A percentile compares a stretch with the other conserved stretches of the same genome.
Conservation (phyloP, 2,888 invertebrate species). For the Blastobasis lacticolella region DNA sequence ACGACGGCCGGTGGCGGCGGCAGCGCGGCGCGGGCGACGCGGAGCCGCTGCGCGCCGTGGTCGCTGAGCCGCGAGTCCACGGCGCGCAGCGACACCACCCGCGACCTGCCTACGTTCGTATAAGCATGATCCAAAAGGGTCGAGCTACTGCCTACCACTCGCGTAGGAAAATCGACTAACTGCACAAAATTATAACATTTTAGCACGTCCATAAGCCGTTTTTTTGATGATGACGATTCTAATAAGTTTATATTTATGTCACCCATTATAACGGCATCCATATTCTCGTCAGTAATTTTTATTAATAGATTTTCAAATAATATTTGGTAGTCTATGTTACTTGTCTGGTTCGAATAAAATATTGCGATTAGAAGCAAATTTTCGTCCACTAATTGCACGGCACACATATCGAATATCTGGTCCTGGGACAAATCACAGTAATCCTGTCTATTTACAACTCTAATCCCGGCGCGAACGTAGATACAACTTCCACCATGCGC, state of each 20-base stretch:
- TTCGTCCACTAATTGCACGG: neutral
- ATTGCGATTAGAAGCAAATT: neutral
- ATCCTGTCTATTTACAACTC: neutral
- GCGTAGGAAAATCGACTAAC: neutral
- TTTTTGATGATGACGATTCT: neutral
- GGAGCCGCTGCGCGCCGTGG: neutral
- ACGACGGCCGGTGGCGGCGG: too few relatives aligned
- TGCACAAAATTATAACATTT: neutral
- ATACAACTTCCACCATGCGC: slow-evolving; percentile 1
- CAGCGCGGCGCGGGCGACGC: too few relatives aligned
- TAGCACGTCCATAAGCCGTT: neutral
- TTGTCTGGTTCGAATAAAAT: neutral
- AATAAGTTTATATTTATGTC: neutral
- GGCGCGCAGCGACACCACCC: neutral
- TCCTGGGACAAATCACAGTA: neutral
- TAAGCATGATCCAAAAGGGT: neutral
- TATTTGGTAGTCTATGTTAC: neutral
- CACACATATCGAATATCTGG: neutral
- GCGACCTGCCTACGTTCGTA: neutral
- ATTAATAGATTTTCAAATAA: neutral
- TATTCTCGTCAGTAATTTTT: neutral
- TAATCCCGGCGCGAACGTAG: neutral
- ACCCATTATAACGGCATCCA: neutral
- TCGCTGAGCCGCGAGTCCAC: neutral
- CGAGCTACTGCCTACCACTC: neutral